These are phyloP conservation scores for Hedychridium roseum DNA, from an alignment of 2,888 invertebrate species.

Conservation along the genomic window DNA sequence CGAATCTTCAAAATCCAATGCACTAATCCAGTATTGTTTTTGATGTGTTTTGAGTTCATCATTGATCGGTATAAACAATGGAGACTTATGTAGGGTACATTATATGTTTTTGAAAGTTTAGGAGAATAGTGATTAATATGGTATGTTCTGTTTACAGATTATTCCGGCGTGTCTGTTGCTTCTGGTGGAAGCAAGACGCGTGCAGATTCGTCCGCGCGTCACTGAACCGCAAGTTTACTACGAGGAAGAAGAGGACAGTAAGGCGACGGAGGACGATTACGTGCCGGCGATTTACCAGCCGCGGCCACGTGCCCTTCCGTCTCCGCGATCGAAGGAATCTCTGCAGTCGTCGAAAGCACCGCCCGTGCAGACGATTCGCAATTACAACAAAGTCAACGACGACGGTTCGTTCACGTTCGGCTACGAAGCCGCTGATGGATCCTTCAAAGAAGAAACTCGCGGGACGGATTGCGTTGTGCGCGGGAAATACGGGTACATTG, in stretches of 20 bases:
- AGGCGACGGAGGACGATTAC: conserved; percentile 50
- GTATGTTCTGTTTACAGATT: too few relatives aligned
- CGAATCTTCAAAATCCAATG: too few relatives aligned
- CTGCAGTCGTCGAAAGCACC: conserved; percentile 70
- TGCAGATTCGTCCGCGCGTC: conserved; percentile 65
- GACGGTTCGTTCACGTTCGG: conserved; percentile 87
- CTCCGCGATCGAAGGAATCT: conserved; percentile 67
- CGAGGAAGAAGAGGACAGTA: conserved; percentile 64
- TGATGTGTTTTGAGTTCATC: too few relatives aligned
- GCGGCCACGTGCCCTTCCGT: conserved; percentile 58
- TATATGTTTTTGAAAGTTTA: too few relatives aligned
- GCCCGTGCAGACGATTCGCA: conserved; percentile 83
- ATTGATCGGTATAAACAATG: too few relatives aligned
- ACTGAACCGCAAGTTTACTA: conserved; percentile 61
- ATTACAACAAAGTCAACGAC: conserved; percentile 84
- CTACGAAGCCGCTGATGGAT: conserved; percentile 85
- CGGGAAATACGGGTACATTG: conserved; percentile 87
- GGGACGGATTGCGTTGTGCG: conserved; percentile 87
- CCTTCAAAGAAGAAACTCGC: conserved; percentile 86
- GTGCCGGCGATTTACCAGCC: conserved; percentile 51
- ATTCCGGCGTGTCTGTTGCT: conserved; percentile 53
- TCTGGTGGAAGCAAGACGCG: conserved; percentile 63
- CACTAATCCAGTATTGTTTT: too few relatives aligned
- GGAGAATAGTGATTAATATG: too few relatives aligned
- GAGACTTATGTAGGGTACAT: too few relatives aligned